Evolutionary conservation across 1,140 invertebrate species (phyloP).

Genomic region (Hetaerina americana): DNA sequence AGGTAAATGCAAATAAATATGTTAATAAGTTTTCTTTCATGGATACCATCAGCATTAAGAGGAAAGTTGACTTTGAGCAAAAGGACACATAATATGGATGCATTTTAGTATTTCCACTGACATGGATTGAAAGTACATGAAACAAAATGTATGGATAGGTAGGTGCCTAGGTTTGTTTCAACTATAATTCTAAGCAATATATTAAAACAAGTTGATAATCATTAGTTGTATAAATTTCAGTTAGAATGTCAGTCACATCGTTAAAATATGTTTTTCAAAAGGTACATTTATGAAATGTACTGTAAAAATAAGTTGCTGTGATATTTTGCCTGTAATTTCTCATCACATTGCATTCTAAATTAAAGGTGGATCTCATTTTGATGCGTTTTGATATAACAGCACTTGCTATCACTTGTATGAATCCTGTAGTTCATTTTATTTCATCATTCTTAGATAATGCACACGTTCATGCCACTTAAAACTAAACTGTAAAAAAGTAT

Average conservation of each 20-base stretch:
- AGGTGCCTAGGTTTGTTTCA: too few relatives aligned
- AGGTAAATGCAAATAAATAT: too few relatives aligned
- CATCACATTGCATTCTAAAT: not conserved
- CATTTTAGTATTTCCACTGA: too few relatives aligned
- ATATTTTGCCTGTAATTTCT: not conserved
- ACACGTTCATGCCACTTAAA: not conserved
- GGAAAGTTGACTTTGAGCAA: too few relatives aligned
- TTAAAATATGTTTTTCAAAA: not conserved
- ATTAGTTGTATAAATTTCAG: not conserved
- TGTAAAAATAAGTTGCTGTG: not conserved
- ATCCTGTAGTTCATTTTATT: not conserved
- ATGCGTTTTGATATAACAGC: not conserved
- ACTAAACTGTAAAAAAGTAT: not conserved
- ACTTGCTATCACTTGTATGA: not conserved
- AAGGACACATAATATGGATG: too few relatives aligned
- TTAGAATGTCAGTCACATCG: not conserved
- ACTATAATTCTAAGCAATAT: not conserved
- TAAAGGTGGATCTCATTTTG: not conserved
- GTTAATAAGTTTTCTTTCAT: too few relatives aligned
- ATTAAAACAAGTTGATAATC: not conserved
- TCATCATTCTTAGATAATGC: not conserved
- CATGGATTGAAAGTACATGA: too few relatives aligned
- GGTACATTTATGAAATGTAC: not conserved
- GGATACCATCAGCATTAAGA: too few relatives aligned
- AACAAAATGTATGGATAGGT: too few relatives aligned